These are phyloP conservation scores for Spodoptera litura DNA, from an alignment of 1,140 invertebrate genomes.

Conservation along the genomic window DNA sequence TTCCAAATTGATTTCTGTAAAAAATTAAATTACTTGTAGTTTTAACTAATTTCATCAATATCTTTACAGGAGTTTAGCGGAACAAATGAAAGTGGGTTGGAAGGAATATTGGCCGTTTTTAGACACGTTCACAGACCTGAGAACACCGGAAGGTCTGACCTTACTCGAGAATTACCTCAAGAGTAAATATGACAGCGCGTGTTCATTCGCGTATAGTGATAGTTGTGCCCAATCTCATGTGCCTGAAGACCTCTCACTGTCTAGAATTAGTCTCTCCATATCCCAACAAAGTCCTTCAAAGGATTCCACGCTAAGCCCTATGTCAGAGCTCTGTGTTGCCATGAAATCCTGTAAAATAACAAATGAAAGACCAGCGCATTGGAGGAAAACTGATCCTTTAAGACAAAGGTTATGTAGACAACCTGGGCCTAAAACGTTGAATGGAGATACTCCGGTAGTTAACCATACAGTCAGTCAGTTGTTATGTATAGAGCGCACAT, in stretches of 20 bases:
- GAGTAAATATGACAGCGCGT: constrained; percentile 79
- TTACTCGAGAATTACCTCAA: constrained; percentile 92
- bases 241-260: constrained; percentile 66
- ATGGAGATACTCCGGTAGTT: constrained; percentile 66
- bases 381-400: constrained; percentile 72
- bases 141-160: constrained; percentile 89
- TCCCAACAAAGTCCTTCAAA: constrained; percentile 59
- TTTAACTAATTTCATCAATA: not conserved
- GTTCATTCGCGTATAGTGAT: constrained; percentile 75
- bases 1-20: too few species aligned
- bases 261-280: constrained; percentile 66
- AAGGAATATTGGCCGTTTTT: constrained; percentile 97
- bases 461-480: constrained; percentile 85
- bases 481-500: constrained; percentile 88
- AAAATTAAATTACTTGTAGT: too few species aligned
- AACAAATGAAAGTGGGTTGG: constrained; percentile 92
- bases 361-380: constrained; percentile 64
- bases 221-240: constrained; percentile 66
- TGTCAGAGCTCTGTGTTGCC: constrained; percentile 86
- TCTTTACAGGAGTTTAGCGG: constrained; percentile 89
- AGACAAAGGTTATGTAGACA: constrained; percentile 75
- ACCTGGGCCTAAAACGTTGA: constrained; percentile 62
- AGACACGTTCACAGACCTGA: constrained; percentile 91
- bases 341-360: constrained; percentile 85
- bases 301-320: constrained; percentile 81